Percentiles rank a stretch among this genome's conserved stretches.
phyloP scores from a whole-genome alignment of 2,113 vertebrate species.

The Gnathonemus longibarbis region DNA sequence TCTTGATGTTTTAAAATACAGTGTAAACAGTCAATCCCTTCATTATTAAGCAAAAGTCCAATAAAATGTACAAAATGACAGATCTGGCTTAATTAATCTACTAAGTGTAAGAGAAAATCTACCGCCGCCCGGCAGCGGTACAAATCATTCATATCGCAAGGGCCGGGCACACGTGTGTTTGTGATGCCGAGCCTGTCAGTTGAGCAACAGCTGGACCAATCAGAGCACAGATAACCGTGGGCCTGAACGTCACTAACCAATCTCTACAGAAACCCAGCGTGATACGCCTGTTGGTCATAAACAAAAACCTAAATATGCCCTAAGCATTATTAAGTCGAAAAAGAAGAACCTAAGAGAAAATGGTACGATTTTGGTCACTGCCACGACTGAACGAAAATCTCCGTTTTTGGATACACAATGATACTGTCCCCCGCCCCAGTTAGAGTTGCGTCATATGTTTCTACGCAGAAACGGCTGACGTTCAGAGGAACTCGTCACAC shows the following conservation, averaged over 20 bases:
- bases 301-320: not conserved
- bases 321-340: not conserved
- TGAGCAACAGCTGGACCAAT: constrained; percentile 36
- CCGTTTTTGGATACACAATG: not conserved
- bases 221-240: not conserved
- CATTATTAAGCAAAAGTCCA: not conserved
- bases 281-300: not conserved
- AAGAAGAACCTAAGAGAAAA: not conserved
- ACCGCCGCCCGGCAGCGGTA: not conserved
- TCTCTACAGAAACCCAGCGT: not conserved
- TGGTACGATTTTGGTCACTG: not conserved
- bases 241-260: constrained; percentile 19
- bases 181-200: constrained; percentile 5
- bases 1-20: not conserved
- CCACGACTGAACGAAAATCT: not conserved
- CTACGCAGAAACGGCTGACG: not conserved
- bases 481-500: not conserved
- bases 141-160: not conserved
- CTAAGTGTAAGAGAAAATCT: not conserved
- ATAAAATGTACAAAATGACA: not conserved
- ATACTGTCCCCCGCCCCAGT: not conserved
- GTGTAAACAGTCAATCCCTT: not conserved
- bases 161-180: constrained; percentile 5
- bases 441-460: not conserved
- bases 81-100: not conserved